phyloP scores from a whole-genome alignment of 2,113 vertebrate species.

The Urocolius indicus region DNA sequence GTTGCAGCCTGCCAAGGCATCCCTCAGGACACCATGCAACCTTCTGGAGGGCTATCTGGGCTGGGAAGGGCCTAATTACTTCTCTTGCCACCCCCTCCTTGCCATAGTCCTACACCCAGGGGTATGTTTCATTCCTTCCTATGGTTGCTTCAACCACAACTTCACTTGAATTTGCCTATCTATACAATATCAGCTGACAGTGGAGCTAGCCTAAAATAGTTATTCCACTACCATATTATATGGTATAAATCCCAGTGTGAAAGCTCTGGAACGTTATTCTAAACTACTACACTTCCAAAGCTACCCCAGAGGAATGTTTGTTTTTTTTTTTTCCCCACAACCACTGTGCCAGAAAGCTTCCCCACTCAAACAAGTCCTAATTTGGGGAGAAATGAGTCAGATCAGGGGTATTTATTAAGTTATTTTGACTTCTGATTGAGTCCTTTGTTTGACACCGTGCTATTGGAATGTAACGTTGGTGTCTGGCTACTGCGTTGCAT shows the following conservation, averaged over 20 bases:
- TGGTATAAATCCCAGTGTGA: neutral
- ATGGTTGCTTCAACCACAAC: neutral
- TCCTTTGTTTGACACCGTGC: neutral
- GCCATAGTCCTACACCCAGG: neutral
- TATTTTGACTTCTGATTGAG: slow-evolving; percentile 7
- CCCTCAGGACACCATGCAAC: neutral
- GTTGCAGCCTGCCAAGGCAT: neutral
- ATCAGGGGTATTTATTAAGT: neutral
- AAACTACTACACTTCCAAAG: neutral
- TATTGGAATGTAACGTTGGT: fast-evolving
- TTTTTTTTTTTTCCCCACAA: neutral
- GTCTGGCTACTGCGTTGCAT: neutral
- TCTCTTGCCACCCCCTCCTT: neutral
- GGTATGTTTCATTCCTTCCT: neutral
- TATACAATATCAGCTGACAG: neutral
- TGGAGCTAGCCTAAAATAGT: neutral
- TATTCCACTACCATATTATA: neutral
- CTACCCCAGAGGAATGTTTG: neutral
- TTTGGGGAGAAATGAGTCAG: neutral
- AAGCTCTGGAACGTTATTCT: neutral
- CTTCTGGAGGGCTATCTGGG: neutral
- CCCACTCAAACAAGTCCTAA: neutral
- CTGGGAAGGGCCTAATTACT: fast-evolving
- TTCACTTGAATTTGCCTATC: neutral
- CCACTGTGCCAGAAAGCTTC: neutral